phyloP scores from a whole-genome alignment of 2,888 invertebrate species.

The Antitype chi region DNA sequence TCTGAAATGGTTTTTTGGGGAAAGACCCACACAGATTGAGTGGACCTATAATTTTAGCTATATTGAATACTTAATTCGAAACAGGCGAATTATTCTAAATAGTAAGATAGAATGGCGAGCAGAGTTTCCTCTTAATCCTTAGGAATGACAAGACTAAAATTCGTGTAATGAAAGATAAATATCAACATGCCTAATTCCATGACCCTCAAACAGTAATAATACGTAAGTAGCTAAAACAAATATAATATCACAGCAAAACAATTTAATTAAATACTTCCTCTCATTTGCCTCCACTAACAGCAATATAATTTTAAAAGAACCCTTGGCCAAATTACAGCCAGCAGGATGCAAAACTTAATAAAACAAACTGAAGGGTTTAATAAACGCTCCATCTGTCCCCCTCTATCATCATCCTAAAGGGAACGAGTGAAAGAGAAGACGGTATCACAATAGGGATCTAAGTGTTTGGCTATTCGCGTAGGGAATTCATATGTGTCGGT shows the following conservation, averaged over 20 bases:
- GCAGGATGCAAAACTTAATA: constrained; percentile 54
- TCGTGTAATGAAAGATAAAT: background rate
- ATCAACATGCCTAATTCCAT: background rate
- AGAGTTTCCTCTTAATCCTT: background rate
- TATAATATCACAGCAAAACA: constrained; percentile 4
- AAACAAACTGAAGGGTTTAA: constrained; percentile 45
- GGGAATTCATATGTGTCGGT: constrained; percentile 59
- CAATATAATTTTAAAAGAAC: constrained; percentile 35
- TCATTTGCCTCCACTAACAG: constrained; percentile 3
- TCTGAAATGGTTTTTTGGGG: too few species aligned
- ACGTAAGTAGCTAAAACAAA: background rate
- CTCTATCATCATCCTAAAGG: background rate
- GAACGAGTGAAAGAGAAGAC: constrained; percentile 33
- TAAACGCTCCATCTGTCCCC: constrained; percentile 17
- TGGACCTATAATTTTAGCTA: too few species aligned
- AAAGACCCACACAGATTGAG: too few species aligned
- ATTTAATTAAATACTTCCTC: constrained; percentile 35
- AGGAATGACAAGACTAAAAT: background rate
- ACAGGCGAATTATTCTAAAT: background rate
- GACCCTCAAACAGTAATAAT: constrained; percentile 10
- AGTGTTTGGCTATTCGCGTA: constrained; percentile 46
- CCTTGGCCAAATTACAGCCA: constrained; percentile 43
- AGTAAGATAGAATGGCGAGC: background rate
- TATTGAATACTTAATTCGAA: too few species aligned
- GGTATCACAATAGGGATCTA: constrained; percentile 31